Conservation (phyloP, 2,888 invertebrate species). For the Campopleginae sp. region DNA sequence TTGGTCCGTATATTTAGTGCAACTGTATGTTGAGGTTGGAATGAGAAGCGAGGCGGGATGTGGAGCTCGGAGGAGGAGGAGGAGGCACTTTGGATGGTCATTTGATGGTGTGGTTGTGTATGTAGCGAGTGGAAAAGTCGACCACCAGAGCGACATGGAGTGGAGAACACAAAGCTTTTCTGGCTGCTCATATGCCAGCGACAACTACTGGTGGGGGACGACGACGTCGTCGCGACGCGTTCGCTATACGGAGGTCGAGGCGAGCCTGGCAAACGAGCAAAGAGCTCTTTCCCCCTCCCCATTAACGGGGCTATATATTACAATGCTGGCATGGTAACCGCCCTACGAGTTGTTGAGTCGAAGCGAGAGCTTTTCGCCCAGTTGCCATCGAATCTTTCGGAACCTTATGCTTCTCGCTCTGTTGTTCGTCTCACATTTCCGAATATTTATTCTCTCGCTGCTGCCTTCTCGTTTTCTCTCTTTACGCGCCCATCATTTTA, state of each 20-base stretch:
- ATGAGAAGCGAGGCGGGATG: not conserved
- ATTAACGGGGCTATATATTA: conserved; percentile 47
- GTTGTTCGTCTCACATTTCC: not conserved
- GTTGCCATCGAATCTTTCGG: conserved; percentile 34
- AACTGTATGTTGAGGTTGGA: not conserved
- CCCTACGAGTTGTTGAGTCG: conserved; percentile 38
- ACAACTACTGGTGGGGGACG: conserved; percentile 13
- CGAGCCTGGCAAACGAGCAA: conserved; percentile 50
- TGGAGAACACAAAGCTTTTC: conserved; percentile 29
- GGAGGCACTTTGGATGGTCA: conserved; percentile 16
- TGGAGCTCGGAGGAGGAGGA: too few species aligned
- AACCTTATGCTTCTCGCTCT: conserved; percentile 24
- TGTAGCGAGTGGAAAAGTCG: conserved; percentile 16
- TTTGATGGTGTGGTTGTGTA: conserved; percentile 16
- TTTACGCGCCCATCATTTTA: not conserved
- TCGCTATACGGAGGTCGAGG: conserved; percentile 36
- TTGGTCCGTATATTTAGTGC: not conserved
- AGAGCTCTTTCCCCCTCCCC: conserved; percentile 19
- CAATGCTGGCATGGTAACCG: conserved; percentile 45
- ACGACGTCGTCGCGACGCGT: conserved; percentile 41
- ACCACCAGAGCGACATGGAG: not conserved
- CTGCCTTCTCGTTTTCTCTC: not conserved
- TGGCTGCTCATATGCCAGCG: conserved; percentile 31
- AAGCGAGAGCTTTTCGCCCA: conserved; percentile 22
- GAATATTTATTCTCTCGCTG: not conserved